Evolutionary conservation across 2,797 vertebrate species (phyloP).

Genomic region (Poecilia velifera): DNA sequence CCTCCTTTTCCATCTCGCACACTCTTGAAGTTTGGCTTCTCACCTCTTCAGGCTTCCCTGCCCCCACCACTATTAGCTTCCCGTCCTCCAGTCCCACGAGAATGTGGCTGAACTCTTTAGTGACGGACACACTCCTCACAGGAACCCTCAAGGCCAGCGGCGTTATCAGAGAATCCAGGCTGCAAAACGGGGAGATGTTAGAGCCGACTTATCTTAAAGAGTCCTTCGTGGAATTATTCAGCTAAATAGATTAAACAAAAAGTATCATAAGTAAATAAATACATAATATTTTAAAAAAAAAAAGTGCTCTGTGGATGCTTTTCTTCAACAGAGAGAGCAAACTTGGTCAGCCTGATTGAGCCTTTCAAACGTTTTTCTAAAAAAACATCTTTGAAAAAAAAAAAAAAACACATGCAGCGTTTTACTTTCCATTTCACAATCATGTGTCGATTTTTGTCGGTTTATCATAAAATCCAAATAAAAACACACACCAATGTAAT

Average conservation of each 20-base stretch:
- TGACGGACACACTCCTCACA: conserved; percentile 90
- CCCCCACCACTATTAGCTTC: conserved; percentile 95
- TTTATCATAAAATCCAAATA: neutral
- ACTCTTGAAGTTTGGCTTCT: conserved; percentile 51
- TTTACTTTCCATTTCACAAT: neutral
- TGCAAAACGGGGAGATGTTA: conserved; percentile 58
- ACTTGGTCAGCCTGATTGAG: neutral
- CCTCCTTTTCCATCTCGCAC: conserved; percentile 10
- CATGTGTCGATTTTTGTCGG: neutral
- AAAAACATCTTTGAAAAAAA: too few species aligned
- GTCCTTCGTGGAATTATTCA: neutral
- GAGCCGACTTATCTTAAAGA: neutral
- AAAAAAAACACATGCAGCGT: neutral
- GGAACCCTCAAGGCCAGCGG: conserved; percentile 90
- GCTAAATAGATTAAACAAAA: too few species aligned
- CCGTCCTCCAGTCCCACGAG: conserved; percentile 94
- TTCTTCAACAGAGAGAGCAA: neutral
- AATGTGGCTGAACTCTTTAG: conserved; percentile 95
- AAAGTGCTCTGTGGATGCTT: neutral
- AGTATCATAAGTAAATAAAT: too few species aligned
- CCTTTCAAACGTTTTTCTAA: neutral
- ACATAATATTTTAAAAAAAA: too few species aligned
- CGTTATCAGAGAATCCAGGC: conserved; percentile 78
- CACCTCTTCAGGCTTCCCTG: conserved; percentile 94
- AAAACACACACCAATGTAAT: neutral